Base-by-base conservation (phyloP, 2,113 vertebrate species). In the Carassius auratus region DNA sequence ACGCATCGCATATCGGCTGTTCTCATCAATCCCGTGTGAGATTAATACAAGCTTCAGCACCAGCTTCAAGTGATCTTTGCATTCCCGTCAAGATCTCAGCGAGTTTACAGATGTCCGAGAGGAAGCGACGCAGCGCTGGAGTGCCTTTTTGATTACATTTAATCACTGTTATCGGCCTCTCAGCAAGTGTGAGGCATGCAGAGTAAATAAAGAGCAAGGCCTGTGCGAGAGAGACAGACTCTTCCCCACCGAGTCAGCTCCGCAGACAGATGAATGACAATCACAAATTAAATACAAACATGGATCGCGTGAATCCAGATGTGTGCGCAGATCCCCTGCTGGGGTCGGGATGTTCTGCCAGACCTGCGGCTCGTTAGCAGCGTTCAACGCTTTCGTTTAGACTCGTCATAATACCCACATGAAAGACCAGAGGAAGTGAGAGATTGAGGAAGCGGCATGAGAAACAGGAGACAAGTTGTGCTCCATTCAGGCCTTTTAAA, bases 201-300 rank as follows among this genome's bases (percentile, higher is more conserved):
- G 26, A 55, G 55, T 42, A 66, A 66, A 71, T 80, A 68, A 48
- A 85, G 45, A 75, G 38, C 38, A 85, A 30, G 1, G 75, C 36
- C 33, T 69, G 68, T 21, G 62, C 7, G 36, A 36, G 80, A 69
- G 45, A 82, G 48, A 68, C 62, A 50, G 26, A 87, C 73, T 62
- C 38, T 69, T 80, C 88, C 75, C 42, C 45, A 52, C 83, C 23
- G 84, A 83, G 64, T 83, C 83, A 33, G 36, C 81, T 75, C 61
- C 23, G 23, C 52, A 81, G 62, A 78, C 83, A 85, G 86, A 89
- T 88, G 89, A 93, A 80, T 86, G 88, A 91, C 92, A 90, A 85
- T 74, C 42, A 84, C 87, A 90, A 90, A 90, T 90, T 83, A 92
- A 90, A 89, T 38, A 80, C 77, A 87, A 83, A 86, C 76, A 90